Percentiles rank a stretch among this genome's conserved stretches.
Conservation (phyloP, 2,797 vertebrate species). For the Vireo griseus region DNA sequence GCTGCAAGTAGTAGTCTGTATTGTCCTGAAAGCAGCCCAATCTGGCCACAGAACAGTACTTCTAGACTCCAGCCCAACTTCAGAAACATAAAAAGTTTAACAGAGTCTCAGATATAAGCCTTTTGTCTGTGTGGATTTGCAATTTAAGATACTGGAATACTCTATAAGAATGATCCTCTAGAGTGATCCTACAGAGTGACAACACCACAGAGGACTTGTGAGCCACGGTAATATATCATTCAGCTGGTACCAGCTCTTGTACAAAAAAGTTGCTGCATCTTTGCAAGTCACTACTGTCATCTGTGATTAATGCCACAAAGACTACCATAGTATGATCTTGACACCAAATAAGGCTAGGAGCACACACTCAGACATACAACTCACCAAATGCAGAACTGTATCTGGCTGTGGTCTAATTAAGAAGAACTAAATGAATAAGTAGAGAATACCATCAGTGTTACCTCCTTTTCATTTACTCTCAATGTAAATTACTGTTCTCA, state of each 20-base stretch:
- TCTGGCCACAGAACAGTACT: rapidly evolving
- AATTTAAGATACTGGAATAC: background rate
- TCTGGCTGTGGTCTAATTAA: background rate
- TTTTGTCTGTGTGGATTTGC: background rate
- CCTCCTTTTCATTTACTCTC: background rate
- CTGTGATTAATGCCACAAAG: rapidly evolving
- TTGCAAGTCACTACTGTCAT: background rate
- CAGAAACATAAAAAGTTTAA: background rate
- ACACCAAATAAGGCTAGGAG: background rate
- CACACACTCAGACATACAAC: background rate
- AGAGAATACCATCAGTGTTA: background rate
- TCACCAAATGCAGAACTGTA: background rate
- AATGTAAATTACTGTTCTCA: background rate
- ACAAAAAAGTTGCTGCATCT: background rate
- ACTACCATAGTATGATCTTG: background rate
- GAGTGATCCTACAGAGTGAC: background rate
- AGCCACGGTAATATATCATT: background rate
- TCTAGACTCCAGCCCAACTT: background rate
- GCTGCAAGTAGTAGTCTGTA: background rate
- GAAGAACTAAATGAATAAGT: background rate
- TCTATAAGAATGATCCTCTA: background rate
- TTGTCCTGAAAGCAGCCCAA: background rate
- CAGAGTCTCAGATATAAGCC: rapidly evolving
- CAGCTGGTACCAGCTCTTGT: background rate
- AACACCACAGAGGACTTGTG: background rate